Evolutionary conservation across 2,888 invertebrate species (phyloP).

Genomic region (Taphrorychus bicolor): DNA sequence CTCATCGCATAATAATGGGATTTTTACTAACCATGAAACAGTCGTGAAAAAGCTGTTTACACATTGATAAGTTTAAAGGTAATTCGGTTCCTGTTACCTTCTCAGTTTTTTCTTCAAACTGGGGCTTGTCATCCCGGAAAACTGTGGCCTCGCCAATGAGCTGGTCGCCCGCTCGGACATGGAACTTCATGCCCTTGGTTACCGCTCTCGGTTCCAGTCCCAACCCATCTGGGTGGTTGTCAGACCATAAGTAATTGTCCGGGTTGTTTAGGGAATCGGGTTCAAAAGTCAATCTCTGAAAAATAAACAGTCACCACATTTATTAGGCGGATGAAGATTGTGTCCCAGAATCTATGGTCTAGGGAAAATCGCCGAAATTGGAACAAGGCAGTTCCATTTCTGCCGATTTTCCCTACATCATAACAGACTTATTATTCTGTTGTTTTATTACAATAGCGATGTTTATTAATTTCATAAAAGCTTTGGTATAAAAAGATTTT

Average conservation of each 20-base stretch:
- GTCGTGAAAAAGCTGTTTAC: too few relatives aligned
- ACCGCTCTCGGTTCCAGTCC: constrained; percentile 74
- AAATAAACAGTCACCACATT: not conserved
- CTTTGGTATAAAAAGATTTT: too few relatives aligned
- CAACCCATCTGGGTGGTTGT: constrained; percentile 75
- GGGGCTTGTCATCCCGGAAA: constrained; percentile 72
- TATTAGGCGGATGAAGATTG: not conserved
- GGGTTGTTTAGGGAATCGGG: constrained; percentile 68
- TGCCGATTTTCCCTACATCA: too few relatives aligned
- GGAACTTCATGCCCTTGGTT: constrained; percentile 71
- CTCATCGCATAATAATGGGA: too few relatives aligned
- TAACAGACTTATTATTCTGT: not conserved
- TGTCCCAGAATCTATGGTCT: too few relatives aligned
- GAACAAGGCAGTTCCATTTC: too few relatives aligned
- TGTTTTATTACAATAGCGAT: not conserved
- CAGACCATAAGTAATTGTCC: constrained; percentile 79
- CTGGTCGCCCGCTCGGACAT: constrained; percentile 66
- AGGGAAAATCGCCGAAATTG: too few relatives aligned
- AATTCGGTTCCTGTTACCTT: constrained; percentile 58
- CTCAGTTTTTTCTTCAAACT: constrained; percentile 70
- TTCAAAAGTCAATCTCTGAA: constrained; percentile 70
- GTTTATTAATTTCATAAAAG: not conserved
- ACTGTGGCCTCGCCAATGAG: constrained; percentile 71
- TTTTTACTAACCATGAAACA: too few relatives aligned
- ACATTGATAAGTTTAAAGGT: too few relatives aligned